Conservation (phyloP, 2,113 vertebrate genomes). For the Protobothrops mucrosquamatus region DNA sequence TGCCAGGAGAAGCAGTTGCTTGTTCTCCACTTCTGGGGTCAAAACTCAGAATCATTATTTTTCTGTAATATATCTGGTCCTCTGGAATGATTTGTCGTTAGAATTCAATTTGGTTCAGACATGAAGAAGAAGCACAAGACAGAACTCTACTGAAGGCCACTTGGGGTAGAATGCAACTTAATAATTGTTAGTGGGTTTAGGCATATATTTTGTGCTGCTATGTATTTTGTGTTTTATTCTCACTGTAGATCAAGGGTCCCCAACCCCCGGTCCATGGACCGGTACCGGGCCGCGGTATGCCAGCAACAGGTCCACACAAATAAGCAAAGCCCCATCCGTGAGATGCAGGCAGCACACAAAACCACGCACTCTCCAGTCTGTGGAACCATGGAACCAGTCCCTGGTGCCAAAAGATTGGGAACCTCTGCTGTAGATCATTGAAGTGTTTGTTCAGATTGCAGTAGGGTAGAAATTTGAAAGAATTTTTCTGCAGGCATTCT, state of each 20-base stretch:
- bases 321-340: no score
- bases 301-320: no score
- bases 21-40: background rate
- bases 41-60: background rate
- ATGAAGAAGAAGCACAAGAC: background rate
- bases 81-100: background rate
- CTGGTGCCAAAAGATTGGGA: no score
- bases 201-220: background rate
- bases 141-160: background rate
- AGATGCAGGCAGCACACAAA: no score
- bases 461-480: background rate
- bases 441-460: background rate
- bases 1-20: background rate
- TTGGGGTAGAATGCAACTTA: background rate
- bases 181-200: background rate
- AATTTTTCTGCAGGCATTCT: background rate
- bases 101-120: background rate
- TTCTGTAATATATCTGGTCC: background rate
- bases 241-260: background rate
- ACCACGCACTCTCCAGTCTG: no score
- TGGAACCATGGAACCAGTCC: no score
- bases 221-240: background rate
- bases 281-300: no score
- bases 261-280: no score
- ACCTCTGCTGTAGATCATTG: background rate